Base-by-base conservation (phyloP, 30 jellyfish, hydroid and myxozoan species). In the Aurelia aurita region DNA sequence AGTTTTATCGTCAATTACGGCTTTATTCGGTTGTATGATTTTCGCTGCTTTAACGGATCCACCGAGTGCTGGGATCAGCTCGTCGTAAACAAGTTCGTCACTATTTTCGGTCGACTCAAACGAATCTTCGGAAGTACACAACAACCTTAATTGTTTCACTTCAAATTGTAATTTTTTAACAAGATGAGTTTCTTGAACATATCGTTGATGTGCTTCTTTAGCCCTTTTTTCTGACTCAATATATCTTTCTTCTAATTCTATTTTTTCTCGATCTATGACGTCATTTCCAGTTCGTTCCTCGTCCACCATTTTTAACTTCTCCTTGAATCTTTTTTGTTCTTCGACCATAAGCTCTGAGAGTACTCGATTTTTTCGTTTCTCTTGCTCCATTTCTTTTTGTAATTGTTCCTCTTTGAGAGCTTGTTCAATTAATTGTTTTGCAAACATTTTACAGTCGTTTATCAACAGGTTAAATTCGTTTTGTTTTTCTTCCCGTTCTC, bases 381-480 rank as follows among this genome's bases (percentile, higher is more conserved):
- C 98, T 69, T 93, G 95, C 35, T 93, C 98, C 28, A 92, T 76
- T 27, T 88, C 97, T 47, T 69, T 94, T 18, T 23, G 72, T 66
- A 84, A 61, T 61, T 79, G 91, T 68, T 94, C 97, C 51, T 85
- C 94, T 46, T 76, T 83, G 29, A 65, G 89, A 22, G 99, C 85
- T 31, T 82, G 91, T 57, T 83, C 90, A 14, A 88, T 69, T n/a
- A 94, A 54, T 58, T 88, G 97, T 61, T 61, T 80, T 19, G 97
- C 97, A 47, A 86, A 89, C 89, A 89, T 89, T 77, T 94, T 89
- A 51, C 97, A 94, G 73, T 94, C 99, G 65, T 94, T 82, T 29
- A 94, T 75, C 72, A 94, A 71, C 21, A 71, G 47, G 18, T 76
- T 60, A 55, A 94, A 89, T 21, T 91, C 93, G 44, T 58, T 66